Percentiles rank a stretch among this genome's conserved stretches.
Evolutionary conservation across 2,113 vertebrate species (phyloP).

Genomic region (Xiphias gladius): DNA sequence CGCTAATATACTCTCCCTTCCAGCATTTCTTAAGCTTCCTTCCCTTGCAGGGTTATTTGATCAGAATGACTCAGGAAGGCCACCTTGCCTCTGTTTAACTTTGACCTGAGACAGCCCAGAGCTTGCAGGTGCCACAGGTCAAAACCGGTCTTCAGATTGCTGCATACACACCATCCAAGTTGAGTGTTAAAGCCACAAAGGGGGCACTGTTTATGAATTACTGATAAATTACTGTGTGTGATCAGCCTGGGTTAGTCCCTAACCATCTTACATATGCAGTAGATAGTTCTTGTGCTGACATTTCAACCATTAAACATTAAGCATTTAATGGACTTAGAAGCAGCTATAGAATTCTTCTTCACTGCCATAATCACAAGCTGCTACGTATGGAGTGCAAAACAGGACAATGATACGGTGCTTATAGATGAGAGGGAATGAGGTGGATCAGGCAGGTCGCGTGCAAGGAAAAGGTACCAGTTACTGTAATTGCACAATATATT

Average conservation of each 20-base stretch:
- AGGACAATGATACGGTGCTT: not conserved
- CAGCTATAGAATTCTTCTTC: not conserved
- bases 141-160: not conserved
- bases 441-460: not conserved
- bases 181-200: not conserved
- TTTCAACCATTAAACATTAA: not conserved
- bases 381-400: not conserved
- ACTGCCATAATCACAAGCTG: constrained; percentile 9
- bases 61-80: constrained; percentile 10
- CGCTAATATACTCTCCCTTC: not conserved
- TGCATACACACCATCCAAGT: not conserved
- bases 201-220: not conserved
- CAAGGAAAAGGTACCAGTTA: constrained; percentile 5
- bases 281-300: not conserved
- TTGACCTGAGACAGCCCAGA: constrained; percentile 16
- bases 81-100: constrained; percentile 7
- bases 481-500: not conserved
- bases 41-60: constrained; percentile 18
- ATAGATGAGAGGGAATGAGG: not conserved
- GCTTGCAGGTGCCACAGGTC: constrained; percentile 31
- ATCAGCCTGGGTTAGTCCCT: not conserved
- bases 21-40: constrained; percentile 6
- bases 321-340: not conserved
- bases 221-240: not conserved
- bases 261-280: not conserved